Base-by-base conservation (phyloP, 2,797 vertebrate genomes). In the Holocentrus rufus region DNA sequence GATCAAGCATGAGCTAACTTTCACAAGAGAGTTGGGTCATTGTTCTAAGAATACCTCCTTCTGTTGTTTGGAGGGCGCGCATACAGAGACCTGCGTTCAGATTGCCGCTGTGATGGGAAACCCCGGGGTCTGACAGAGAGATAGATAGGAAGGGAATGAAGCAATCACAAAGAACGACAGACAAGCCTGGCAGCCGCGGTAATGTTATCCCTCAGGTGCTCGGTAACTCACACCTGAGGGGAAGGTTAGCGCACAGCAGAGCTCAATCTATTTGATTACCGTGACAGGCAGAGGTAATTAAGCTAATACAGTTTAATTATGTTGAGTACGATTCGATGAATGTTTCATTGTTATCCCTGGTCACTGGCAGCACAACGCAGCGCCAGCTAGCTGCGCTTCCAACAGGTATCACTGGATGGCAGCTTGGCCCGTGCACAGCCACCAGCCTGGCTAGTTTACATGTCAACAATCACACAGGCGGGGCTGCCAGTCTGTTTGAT, bases 261-360 rank as follows among this genome's bases (percentile, higher is more conserved):
- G 86, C 79, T 77, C 75, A 44, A 72, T 86, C 86, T 55, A 54
- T 86, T 90, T 90, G 83, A 92, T 93, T 90, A 92, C 85, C 10
- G 55, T 31, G 77, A 85, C 77, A 73, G 72, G 75, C 69, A 81
- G 67, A 76, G 68, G 85, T 93, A 90, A 91, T 93, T 91, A 93
- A 90, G 47, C 79, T 83, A 87, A 91, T 87, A 87, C 76, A 62
- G 77, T 91, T 91, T 93, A 89, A 93, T 94, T 91, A 90, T 59
- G 78, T 52, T 82, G 83, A 92, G 89, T 86, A 88, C 80, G 65
- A 86, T 76, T 88, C 73, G 70, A 81, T 89, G 30, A 88, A 86
- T 91, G 80, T 90, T 92, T 90, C 62, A 91, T 88, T 81, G 66
- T 80, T 69, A 76, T 69, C 74, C 66, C 62, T 61, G 59, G 54